Evolutionary conservation across 2,888 invertebrate species (phyloP), one percentile per base, ranked within the genome.

Genomic region (Lithophane socia): DNA sequence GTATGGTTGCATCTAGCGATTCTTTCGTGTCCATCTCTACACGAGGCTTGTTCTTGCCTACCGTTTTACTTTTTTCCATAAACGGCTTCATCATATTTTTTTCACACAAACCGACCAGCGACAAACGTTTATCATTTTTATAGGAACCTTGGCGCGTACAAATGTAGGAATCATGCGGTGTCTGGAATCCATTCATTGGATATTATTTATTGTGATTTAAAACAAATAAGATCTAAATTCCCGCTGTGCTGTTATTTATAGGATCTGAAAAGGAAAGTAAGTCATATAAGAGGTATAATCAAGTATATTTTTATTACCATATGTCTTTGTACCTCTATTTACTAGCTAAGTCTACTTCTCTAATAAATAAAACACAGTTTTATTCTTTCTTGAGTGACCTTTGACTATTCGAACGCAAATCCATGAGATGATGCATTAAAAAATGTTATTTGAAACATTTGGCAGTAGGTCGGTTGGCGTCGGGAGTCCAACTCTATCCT

Each of bases 181-280:
- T 86, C 83, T 90, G 91, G 92, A 91, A 92, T 92, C 89, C 89
- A 90, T 92, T 90, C 86, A 87, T 88, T 83, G 81, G 78, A 85
- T 86, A 90, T 93, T 90, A 94, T 94, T 94, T 94, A 95, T 94
- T 91, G 91, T 91, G 87, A 93, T 93, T 92, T 92, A 92, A 94
- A 94, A 94, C 93, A 94, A 94, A 94, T 93, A 93, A 90, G 92
- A 92, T 93, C 95, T 93, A 94, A 91, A 91, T 89, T 90, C 93
- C 92, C 82, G 94, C 94, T 93, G 93, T 10, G 92, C 63, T 65
- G 71, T 85, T 89, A 92, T 92, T 92, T 92, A 93, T 92, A 77
- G 84, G 72, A 65, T 75, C 81, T 80, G 80, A 91, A 85, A 86
- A 79, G 78, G 86, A 90, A 91, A 90, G 89, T 89, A 82, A 83